Base-by-base conservation (phyloP, 2,797 vertebrate genomes). In the Coregonus suidteri region DNA sequence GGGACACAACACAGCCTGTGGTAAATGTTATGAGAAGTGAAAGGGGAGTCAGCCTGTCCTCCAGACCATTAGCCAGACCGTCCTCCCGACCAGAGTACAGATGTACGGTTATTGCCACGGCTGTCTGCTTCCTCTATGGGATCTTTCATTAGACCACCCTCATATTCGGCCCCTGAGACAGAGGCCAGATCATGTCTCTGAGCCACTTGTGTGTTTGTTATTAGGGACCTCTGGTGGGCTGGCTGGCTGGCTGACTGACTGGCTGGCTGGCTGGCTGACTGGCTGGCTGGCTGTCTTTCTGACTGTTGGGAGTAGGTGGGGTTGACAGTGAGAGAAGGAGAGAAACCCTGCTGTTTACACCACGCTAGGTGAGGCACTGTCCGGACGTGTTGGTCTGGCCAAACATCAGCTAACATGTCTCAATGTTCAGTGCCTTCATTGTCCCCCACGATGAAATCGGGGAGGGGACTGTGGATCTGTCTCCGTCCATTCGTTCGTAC, bases 151-250 rank as follows among this genome's bases (percentile, higher is more conserved):
- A 91, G 88, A 9, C 78, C 87, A 72, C 81, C 87, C 81, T 77
- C 84, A 89, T 84, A 89, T 93, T 78, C 92, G 85, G 81, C 91
- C 91, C 84, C 78, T 82, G 88, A 90, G 89, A 93, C 81, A 66
- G 80, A 78, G 76, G 82, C 85, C 86, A 34, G 85, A 88, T 92
- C 89, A 81, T 84, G 83, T 86, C 84, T 84, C 81, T 86, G 84
- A 85, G 87, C 81, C 73, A 53, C 70, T 69, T 5, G 75, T 75
- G 35, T 86, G 87, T 89, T 89, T 90, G 85, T 81, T 90, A 84
- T 35, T 67, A 59, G 54, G n/a, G 15, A n/a, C 54, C 14, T 47
- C 41, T 47, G 41, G 41, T 47, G 41, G 41, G 37, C 56, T 62
- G 56, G 56, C 35, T 59, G 56, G n/a, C 25, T 25, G 25, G 25